phyloP scores from a whole-genome alignment of 2,113 vertebrate genomes.

The Pluvialis apricaria region DNA sequence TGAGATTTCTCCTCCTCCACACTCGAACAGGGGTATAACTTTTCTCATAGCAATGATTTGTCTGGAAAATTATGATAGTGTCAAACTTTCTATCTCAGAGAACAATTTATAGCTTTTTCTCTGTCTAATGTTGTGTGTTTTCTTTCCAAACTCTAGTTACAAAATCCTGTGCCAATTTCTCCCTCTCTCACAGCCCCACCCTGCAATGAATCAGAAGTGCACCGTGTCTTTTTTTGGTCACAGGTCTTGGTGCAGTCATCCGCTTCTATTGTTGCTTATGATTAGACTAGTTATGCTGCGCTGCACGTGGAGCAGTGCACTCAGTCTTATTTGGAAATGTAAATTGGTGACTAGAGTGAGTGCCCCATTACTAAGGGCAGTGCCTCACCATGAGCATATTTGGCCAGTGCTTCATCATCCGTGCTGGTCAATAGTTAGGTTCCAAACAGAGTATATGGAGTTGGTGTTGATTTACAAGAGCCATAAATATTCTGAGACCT shows the following conservation, averaged over 20 bases:
- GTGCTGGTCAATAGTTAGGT: not conserved
- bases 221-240: constrained; percentile 41
- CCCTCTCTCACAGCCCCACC: not conserved
- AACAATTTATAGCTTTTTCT: not conserved
- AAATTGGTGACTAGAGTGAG: not conserved
- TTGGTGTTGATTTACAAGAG: constrained; percentile 2
- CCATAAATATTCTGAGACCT: constrained; percentile 1
- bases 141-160: not conserved
- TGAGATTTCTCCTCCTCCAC: not conserved
- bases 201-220: constrained; percentile 35
- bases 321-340: constrained; percentile 44
- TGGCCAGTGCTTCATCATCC: not conserved
- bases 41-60: not conserved
- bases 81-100: not conserved
- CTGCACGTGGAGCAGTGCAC: not conserved
- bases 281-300: not conserved
- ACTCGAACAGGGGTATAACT: not conserved
- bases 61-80: not conserved
- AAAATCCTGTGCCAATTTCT: constrained; percentile 3
- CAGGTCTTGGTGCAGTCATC: constrained; percentile 31
- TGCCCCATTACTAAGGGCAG: not conserved
- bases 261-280: constrained; percentile 9
- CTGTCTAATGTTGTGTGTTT: not conserved
- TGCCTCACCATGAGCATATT: not conserved
- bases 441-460: not conserved